Percentiles rank a stretch among this genome's conserved stretches.
Evolutionary conservation across 2,113 vertebrate species (phyloP).

Genomic region (Alosa alosa): DNA sequence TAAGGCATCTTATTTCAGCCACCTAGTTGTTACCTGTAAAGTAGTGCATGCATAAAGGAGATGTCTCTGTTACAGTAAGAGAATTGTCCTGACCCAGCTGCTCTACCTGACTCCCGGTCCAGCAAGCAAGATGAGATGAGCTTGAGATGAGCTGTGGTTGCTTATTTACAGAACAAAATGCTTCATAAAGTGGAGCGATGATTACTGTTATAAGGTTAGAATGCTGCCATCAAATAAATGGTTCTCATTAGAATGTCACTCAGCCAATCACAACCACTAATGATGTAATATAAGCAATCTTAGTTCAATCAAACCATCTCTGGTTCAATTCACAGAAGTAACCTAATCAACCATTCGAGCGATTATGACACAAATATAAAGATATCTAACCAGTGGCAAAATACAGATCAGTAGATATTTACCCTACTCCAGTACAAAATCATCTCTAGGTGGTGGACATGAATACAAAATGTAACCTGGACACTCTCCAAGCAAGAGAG

Average conservation of each 20-base stretch:
- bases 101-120: background rate
- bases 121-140: background rate
- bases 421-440: background rate
- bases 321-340: background rate
- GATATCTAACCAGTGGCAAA: background rate
- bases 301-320: background rate
- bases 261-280: background rate
- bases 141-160: background rate
- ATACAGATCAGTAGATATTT: background rate
- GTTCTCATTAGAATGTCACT: background rate
- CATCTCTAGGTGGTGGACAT: background rate
- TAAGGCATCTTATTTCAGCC: background rate
- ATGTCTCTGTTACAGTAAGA: background rate
- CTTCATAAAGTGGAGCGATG: conserved; percentile 4
- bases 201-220: background rate
- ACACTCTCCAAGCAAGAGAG: background rate
- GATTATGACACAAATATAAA: background rate
- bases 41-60: background rate
- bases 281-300: background rate
- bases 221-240: background rate
- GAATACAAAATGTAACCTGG: background rate
- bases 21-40: background rate
- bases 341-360: background rate
- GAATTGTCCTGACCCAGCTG: background rate
- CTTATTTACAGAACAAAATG: background rate